phyloP scores from a whole-genome alignment of 2,113 vertebrate genomes.

The Ceratotherium simum region DNA sequence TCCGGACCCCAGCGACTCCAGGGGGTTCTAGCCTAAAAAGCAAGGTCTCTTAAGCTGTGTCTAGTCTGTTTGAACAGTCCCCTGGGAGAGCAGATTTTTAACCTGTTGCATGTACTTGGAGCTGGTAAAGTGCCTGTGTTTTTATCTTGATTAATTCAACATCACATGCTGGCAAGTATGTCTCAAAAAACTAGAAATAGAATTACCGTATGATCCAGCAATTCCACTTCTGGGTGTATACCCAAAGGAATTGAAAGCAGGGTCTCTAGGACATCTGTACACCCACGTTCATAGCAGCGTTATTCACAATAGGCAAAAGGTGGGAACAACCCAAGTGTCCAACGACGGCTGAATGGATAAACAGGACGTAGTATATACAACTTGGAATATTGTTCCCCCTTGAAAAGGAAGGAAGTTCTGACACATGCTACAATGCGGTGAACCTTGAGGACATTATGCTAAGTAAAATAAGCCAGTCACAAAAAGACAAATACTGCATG shows the following conservation, averaged over 20 bases:
- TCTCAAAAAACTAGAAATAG: neutral
- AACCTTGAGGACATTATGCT: neutral
- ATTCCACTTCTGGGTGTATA: neutral
- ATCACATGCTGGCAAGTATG: neutral
- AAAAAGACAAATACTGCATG: neutral
- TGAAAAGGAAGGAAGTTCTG: neutral
- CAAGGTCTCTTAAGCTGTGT: neutral
- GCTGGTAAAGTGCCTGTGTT: neutral
- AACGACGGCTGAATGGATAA: fast-evolving
- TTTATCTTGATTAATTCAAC: neutral
- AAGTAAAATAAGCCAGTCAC: neutral
- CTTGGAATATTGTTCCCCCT: neutral
- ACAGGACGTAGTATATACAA: no score
- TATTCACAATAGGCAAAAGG: neutral
- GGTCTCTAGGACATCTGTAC: neutral
- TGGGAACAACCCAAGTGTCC: neutral
- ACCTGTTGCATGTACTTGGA: no score
- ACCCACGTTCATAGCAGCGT: no score
- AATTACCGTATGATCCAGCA: neutral
- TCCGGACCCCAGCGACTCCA: neutral
- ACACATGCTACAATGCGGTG: fast-evolving
- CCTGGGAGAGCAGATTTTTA: neutral
- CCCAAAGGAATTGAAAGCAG: neutral
- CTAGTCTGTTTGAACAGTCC: fast-evolving
- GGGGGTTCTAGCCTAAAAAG: neutral